These are phyloP conservation scores for Lumbricus terrestris DNA, from an alignment of 2,888 invertebrate genomes.

Conservation along the genomic window DNA sequence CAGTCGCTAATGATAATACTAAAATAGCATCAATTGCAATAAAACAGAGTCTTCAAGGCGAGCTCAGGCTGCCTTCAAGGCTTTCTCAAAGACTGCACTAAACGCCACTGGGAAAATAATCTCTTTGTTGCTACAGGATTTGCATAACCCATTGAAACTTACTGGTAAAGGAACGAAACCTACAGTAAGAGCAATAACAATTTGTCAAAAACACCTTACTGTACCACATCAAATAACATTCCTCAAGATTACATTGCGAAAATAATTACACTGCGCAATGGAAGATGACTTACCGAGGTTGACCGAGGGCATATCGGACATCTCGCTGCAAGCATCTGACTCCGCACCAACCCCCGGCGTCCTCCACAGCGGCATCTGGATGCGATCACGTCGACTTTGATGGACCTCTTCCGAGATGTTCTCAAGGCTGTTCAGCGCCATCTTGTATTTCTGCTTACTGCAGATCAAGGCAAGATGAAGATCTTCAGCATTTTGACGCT, in stretches of 20 bases:
- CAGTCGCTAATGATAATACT: no score
- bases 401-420: slow-evolving; percentile 82
- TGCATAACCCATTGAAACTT: no score
- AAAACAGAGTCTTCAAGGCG: no score
- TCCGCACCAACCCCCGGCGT: slow-evolving; percentile 33
- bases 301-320: slow-evolving; percentile 36
- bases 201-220: no score
- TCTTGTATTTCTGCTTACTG: slow-evolving; percentile 79
- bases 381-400: slow-evolving; percentile 21
- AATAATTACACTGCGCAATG: background rate
- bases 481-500: slow-evolving; percentile 79
- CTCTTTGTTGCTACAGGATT: no score
- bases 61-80: no score
- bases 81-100: no score
- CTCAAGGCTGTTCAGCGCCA: slow-evolving; percentile 79
- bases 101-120: no score
- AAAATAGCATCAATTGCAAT: no score
- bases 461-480: slow-evolving; percentile 76
- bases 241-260: background rate
- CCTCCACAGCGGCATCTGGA: slow-evolving; percentile 19
- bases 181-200: no score
- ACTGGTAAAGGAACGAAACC: no score
- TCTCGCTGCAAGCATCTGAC: slow-evolving; percentile 31
- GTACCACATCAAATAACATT: background rate
- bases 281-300: slow-evolving; percentile 33